Evolutionary conservation across 2,888 invertebrate species (phyloP).

Genomic region (Catocala nupta): DNA sequence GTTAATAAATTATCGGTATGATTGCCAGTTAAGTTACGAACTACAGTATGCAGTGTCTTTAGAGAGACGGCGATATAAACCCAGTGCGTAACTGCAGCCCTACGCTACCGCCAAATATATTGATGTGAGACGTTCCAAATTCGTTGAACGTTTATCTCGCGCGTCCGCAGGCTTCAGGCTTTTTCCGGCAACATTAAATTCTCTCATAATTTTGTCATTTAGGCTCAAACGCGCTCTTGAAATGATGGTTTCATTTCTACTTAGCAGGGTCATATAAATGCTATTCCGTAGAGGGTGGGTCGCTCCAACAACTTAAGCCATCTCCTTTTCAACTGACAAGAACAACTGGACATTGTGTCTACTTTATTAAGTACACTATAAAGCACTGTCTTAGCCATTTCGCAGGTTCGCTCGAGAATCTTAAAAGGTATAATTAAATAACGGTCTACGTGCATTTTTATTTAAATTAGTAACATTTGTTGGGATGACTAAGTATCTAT

Average conservation of each 20-base stretch:
- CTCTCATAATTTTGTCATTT: constrained; percentile 22
- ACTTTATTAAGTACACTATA: constrained; percentile 27
- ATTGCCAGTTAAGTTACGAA: too few relatives aligned
- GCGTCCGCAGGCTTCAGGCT: constrained; percentile 1
- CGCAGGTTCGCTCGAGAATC: too few relatives aligned
- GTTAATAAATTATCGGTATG: too few relatives aligned
- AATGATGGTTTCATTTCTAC: constrained; percentile 25
- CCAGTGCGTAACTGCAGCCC: too few relatives aligned
- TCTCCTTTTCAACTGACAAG: constrained; percentile 14
- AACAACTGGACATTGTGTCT: constrained; percentile 16
- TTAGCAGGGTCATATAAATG: constrained; percentile 22
- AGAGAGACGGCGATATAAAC: too few relatives aligned
- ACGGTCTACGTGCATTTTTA: too few relatives aligned
- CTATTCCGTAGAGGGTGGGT: constrained; percentile 4
- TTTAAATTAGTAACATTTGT: too few relatives aligned
- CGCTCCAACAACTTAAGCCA: constrained; percentile 20
- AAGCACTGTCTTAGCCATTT: constrained; percentile 5
- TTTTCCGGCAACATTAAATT: constrained; percentile 26
- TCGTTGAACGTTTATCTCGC: constrained; percentile 11
- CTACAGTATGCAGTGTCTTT: too few relatives aligned
- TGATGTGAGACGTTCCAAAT: constrained; percentile 14
- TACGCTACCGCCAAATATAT: neutral
- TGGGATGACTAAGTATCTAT: too few relatives aligned
- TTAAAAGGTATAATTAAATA: too few relatives aligned
- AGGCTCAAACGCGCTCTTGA: constrained; percentile 10